A percentile compares a stretch with the other conserved stretches of the same genome.
Evolutionary conservation across 2,888 invertebrate species (phyloP).

Genomic region (Mylabris sibirica): DNA sequence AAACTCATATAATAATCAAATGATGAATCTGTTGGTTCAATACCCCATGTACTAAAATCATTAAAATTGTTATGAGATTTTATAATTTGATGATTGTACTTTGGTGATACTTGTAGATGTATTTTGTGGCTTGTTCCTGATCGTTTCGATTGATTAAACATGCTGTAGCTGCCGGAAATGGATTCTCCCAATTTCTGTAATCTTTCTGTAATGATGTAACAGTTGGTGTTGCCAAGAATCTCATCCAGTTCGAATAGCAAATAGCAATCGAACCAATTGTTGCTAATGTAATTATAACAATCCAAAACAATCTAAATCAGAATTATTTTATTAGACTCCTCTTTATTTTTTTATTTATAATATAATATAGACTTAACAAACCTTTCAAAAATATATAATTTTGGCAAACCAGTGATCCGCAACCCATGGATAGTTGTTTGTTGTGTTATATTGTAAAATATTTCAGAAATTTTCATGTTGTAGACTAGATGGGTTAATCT

Average conservation of each 20-base stretch:
- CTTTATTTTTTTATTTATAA: background rate
- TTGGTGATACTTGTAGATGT: conserved; percentile 53
- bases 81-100: no score
- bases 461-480: background rate
- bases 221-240: conserved; percentile 69
- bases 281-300: conserved; percentile 56
- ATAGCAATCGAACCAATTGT: conserved; percentile 62
- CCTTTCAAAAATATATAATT: conserved; percentile 47
- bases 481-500: background rate
- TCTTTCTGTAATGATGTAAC: conserved; percentile 71
- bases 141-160: conserved; percentile 63
- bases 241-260: conserved; percentile 64
- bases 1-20: conserved; percentile 63
- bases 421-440: conserved; percentile 56
- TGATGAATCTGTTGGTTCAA: conserved; percentile 57
- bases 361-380: conserved; percentile 12
- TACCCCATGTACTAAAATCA: conserved; percentile 60
- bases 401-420: conserved; percentile 44
- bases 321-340: no score
- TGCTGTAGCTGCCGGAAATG: conserved; percentile 67
- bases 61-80: no score
- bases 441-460: conserved; percentile 33
- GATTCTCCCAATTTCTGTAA: conserved; percentile 68
- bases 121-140: conserved; percentile 50
- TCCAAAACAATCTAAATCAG: conserved; percentile 62